Conservation (phyloP, 2,888 invertebrate genomes). For the Drosophila glabriapex region DNA sequence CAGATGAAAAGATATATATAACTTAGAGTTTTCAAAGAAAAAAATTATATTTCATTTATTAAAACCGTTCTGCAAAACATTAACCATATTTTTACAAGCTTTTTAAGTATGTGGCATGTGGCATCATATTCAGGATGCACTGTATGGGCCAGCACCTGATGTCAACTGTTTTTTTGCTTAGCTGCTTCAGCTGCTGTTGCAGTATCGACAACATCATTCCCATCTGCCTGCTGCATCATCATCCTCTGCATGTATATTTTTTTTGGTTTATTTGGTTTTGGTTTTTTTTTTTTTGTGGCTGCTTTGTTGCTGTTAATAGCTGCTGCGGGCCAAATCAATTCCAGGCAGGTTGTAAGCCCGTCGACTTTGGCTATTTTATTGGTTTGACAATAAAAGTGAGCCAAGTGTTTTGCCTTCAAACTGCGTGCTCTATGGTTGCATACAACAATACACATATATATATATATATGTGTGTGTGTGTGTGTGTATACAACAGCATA, state of each 20-base stretch:
- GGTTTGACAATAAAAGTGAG: conserved; percentile 80
- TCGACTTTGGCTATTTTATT: conserved; percentile 70
- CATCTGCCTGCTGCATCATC: conserved; percentile 27
- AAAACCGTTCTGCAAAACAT: not conserved
- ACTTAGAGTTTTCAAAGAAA: not conserved
- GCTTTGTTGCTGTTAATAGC: conserved; percentile 72
- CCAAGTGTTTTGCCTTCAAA: conserved; percentile 42
- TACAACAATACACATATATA: not conserved
- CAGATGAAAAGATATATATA: not conserved
- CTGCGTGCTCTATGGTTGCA: conserved; percentile 9
- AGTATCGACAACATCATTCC: conserved; percentile 50
- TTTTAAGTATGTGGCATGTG: not conserved
- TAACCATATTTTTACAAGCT: not conserved
- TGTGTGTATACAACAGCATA: conserved; percentile 25
- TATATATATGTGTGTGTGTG: not conserved
- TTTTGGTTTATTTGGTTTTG: conserved; percentile 8
- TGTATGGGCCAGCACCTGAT: conserved; percentile 53
- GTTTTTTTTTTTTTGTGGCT: conserved; percentile 36
- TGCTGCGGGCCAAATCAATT: conserved; percentile 79
- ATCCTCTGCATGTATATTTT: conserved; percentile 26
- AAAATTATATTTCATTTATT: not conserved
- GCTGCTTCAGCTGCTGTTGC: conserved; percentile 11
- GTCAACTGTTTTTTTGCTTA: conserved; percentile 38
- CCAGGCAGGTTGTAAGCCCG: conserved; percentile 65
- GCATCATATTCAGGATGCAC: conserved; percentile 15